Evolutionary conservation across 2,113 vertebrate genomes (phyloP).

Genomic region (Phalacrocorax pelagicus): DNA sequence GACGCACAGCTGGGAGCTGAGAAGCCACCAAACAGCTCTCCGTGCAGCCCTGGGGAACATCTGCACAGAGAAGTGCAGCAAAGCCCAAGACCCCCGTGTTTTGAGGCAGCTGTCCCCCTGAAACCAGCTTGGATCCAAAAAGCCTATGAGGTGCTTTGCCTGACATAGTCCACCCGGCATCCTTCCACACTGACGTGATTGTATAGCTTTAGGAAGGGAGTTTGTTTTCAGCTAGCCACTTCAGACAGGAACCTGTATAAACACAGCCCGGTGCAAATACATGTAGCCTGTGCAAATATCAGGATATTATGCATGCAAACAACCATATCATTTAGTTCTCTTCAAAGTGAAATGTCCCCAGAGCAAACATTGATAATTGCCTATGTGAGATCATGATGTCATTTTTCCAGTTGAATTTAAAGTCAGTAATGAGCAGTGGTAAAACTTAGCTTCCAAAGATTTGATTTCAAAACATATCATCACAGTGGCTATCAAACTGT

Average conservation of each 20-base stretch:
- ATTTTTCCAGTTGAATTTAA: not conserved
- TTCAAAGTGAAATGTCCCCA: not conserved
- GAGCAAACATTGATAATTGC: not conserved
- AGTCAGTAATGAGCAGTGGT: not conserved
- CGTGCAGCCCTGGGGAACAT: not conserved
- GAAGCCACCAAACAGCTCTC: not conserved
- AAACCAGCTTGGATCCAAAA: not conserved
- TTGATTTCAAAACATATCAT: not conserved
- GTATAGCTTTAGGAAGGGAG: not conserved
- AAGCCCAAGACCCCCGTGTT: not conserved
- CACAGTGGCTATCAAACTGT: not conserved
- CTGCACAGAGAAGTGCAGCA: not conserved
- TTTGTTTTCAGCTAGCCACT: not conserved
- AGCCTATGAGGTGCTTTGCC: not conserved
- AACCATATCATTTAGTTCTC: not conserved
- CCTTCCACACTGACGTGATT: not conserved
- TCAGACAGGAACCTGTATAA: conserved; percentile 1
- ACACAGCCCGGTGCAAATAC: not conserved
- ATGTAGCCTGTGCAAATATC: conserved; percentile 8
- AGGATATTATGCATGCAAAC: not conserved
- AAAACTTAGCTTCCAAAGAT: not conserved
- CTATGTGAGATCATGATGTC: not conserved
- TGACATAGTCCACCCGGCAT: not conserved
- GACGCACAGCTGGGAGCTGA: not conserved
- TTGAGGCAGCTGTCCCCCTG: not conserved